Base-by-base conservation (phyloP, 1,140 invertebrate species). In the Dufourea novaeangliae region DNA sequence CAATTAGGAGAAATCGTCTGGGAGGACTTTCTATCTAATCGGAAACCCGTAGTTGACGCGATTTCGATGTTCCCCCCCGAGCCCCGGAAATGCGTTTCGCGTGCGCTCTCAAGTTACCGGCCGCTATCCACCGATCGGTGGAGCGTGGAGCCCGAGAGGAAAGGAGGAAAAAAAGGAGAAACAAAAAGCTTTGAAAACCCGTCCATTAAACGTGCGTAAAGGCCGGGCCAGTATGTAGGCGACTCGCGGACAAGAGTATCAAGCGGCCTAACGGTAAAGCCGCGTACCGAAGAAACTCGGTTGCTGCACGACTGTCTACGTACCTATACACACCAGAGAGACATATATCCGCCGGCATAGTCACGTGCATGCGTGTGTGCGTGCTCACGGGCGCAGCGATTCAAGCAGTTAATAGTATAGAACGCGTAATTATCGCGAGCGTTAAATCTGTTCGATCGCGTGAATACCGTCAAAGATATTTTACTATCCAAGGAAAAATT, bases 191-290 rank as follows among this genome's bases (percentile, higher is more conserved):
- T 79, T 82, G 85, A 80, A 83, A 87, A 83, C 78, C 63, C 80
- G 86, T 86, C 82, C 71, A 80, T 87, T 85, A 87, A 80, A 77
- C 68, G 59, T 73, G 63, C 64, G 64, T 68, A 73, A 71, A 80
- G 82, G 71, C 82, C 34, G 72, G n/a, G 34, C 50, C 61, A 75
- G 85, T 86, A 86, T 84, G 81, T 86, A 86, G 79, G 82, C 79
- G 73, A 80, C 83, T 83, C 79, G 79, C 74, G 76, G 74, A 78
- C 81, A 86, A 84, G 80, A 86, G 80, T 80, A 88, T 79, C 85
- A 86, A 86, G 84, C 68, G 79, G 81, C 74, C 78, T 90, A 90
- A 90, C 89, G 89, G 89, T 90, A 90, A 90, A 90, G 73, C 87
- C 86, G 82, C 87, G 87, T 86, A 88, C 80, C 80, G 79, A 90